Evolutionary conservation across 2,113 vertebrate species (phyloP).

Genomic region (Dolichallabes microphthalmus): DNA sequence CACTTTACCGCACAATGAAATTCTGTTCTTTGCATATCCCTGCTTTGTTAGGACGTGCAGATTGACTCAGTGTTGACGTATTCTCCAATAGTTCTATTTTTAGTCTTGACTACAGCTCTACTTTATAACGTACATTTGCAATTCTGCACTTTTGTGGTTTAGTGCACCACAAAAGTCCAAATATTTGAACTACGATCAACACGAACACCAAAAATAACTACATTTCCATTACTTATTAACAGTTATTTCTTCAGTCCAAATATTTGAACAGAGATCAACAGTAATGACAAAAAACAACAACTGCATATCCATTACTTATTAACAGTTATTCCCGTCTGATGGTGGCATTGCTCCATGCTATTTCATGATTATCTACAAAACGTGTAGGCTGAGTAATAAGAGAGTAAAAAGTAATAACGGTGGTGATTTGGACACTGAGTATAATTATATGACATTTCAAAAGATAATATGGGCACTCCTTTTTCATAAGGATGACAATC

Average conservation of each 20-base stretch:
- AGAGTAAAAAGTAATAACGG: neutral
- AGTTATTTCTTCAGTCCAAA: conserved; percentile 3
- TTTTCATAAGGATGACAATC: neutral
- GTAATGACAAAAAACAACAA: neutral
- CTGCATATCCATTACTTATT: neutral
- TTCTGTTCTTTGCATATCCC: too few relatives aligned
- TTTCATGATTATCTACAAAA: neutral
- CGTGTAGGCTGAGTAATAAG: neutral
- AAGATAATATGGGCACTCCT: conserved; percentile 39
- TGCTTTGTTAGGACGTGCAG: too few relatives aligned
- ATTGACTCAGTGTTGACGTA: neutral
- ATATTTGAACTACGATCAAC: neutral
- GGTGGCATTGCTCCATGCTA: neutral
- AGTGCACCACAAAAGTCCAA: neutral
- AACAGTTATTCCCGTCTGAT: neutral
- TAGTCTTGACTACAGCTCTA: neutral
- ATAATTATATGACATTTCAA: conserved; percentile 20
- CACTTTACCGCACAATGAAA: too few relatives aligned
- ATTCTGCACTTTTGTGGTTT: neutral
- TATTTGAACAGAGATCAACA: neutral
- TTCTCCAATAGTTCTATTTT: neutral
- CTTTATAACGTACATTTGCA: neutral
- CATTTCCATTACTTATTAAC: neutral
- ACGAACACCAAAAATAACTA: neutral
- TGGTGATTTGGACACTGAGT: conserved; percentile 9